phyloP scores from a whole-genome alignment of 1,140 invertebrate genomes.

The Bombus consobrinus region DNA sequence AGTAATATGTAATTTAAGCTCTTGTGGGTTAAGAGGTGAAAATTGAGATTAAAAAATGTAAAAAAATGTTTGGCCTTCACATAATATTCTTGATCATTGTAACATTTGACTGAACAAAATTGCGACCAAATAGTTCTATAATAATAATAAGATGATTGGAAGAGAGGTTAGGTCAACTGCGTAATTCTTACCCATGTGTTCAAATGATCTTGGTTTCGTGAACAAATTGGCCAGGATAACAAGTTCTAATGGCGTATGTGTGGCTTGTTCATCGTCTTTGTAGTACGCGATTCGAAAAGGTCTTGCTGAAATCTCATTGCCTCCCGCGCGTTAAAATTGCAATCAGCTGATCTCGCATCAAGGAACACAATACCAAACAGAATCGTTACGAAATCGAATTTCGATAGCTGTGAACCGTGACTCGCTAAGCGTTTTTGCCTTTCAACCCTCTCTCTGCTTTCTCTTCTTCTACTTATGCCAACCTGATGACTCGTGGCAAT shows the following conservation, averaged over 20 bases:
- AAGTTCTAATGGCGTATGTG: neutral
- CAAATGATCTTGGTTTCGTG: neutral
- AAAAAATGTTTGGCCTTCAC: neutral
- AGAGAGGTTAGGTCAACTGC: neutral
- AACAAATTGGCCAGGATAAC: constrained; percentile 36
- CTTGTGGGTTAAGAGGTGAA: too few species aligned
- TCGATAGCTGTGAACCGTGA: constrained; percentile 46
- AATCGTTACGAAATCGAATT: constrained; percentile 43
- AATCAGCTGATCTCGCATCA: constrained; percentile 32
- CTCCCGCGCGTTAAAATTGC: constrained; percentile 40
- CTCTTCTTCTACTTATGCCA: neutral
- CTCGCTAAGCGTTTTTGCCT: constrained; percentile 19
- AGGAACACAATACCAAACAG: constrained; percentile 43
- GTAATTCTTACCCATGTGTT: neutral
- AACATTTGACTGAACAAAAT: neutral
- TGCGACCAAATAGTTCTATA: neutral
- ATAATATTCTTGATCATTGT: neutral
- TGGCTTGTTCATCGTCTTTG: too few species aligned
- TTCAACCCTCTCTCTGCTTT: constrained; percentile 20
- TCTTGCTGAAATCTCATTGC: constrained; percentile 47
- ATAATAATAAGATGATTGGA: neutral
- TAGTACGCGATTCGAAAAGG: constrained; percentile 6
- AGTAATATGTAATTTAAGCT: neutral
- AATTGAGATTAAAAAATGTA: too few species aligned
- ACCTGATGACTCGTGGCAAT: neutral